Conservation (phyloP, 1,140 invertebrate species). For the Bombus huntii region DNA sequence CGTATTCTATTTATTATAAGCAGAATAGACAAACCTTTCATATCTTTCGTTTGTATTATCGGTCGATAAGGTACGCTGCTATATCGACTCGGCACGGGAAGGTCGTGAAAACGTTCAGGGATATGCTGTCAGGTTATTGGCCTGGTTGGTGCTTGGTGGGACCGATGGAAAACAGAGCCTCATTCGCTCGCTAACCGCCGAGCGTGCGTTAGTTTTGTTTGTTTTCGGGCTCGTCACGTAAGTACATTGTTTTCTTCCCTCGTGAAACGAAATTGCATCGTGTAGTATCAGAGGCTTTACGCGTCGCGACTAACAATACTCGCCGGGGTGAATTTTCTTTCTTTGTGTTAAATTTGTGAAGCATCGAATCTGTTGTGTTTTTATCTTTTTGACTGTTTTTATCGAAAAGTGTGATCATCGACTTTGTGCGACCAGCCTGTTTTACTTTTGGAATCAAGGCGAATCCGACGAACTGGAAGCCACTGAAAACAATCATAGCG, state of each 20-base stretch:
- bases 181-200: slow-evolving; percentile 51
- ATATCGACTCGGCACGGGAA: not conserved
- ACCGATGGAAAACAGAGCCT: slow-evolving; percentile 24
- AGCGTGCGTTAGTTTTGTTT: slow-evolving; percentile 37
- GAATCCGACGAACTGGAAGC: slow-evolving; percentile 22
- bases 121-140: slow-evolving; percentile 30
- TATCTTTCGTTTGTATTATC: not conserved
- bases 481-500: not conserved
- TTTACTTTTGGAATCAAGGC: slow-evolving; percentile 2
- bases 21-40: not conserved
- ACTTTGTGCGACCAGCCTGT: slow-evolving; percentile 14
- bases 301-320: not conserved
- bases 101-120: slow-evolving; percentile 19
- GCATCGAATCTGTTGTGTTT: slow-evolving; percentile 45
- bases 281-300: not conserved
- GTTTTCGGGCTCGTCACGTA: slow-evolving; percentile 17
- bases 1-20: not conserved
- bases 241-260: not conserved
- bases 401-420: slow-evolving; percentile 7
- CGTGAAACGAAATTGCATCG: slow-evolving; percentile 23
- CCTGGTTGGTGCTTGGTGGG: slow-evolving; percentile 19
- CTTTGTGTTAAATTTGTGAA: slow-evolving; percentile 38
- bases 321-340: not conserved
- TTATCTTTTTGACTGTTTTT: not conserved
- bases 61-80: not conserved